These are phyloP conservation scores for Acrossocheilus fasciatus DNA, from an alignment of 2,797 vertebrate genomes.

Conservation along the genomic window DNA sequence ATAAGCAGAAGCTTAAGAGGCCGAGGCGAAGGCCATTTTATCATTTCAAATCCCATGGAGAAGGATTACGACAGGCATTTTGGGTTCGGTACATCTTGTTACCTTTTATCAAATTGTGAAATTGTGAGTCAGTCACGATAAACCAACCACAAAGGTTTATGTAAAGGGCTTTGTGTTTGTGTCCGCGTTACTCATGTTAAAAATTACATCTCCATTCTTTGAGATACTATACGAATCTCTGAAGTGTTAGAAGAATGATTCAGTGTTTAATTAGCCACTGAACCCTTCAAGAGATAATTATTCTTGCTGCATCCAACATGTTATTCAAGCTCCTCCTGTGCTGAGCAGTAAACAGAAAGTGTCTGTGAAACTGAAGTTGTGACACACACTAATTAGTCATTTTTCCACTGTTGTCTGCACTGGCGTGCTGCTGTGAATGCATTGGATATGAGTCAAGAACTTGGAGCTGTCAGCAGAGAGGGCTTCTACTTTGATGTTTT, in stretches of 20 bases:
- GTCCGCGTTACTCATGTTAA: background rate
- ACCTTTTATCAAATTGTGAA: slow-evolving; percentile 31
- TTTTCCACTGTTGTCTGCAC: slow-evolving; percentile 28
- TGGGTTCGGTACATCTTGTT: slow-evolving; percentile 17
- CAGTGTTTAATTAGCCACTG: slow-evolving; percentile 41
- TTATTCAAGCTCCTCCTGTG: slow-evolving; percentile 36
- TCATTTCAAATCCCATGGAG: slow-evolving; percentile 22
- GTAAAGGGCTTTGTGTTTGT: background rate
- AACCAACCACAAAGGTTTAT: slow-evolving; percentile 26
- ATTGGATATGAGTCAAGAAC: slow-evolving; percentile 11
- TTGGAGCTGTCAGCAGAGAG: slow-evolving; percentile 21
- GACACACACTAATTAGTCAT: slow-evolving; percentile 52
- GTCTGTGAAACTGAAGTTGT: slow-evolving; percentile 31
- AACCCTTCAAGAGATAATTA: slow-evolving; percentile 44
- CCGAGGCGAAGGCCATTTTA: slow-evolving; percentile 39
- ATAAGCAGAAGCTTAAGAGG: slow-evolving; percentile 36
- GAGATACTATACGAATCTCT: background rate
- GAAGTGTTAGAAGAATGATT: slow-evolving; percentile 5
- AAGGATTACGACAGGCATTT: slow-evolving; percentile 34
- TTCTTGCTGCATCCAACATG: slow-evolving; percentile 31
- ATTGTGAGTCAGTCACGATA: background rate
- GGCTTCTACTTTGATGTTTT: slow-evolving; percentile 20
- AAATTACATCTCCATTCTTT: slow-evolving; percentile 22
- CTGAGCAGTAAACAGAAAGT: slow-evolving; percentile 36
- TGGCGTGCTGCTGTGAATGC: slow-evolving; percentile 30